These are phyloP conservation scores for Geotrupes spiniger DNA, from an alignment of 2,888 invertebrate species.

Conservation along the genomic window DNA sequence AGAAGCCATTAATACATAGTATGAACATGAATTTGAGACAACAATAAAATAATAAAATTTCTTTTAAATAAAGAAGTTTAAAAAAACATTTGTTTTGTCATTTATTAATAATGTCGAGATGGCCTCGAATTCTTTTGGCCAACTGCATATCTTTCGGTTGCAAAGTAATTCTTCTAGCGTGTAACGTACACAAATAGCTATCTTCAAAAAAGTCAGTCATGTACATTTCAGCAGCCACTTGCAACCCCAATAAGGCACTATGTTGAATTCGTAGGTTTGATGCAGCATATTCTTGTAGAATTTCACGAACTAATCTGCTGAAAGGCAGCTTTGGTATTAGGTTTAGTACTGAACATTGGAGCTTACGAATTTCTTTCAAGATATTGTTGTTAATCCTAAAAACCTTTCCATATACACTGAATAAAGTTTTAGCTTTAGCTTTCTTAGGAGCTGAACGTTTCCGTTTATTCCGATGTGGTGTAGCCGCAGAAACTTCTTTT, in stretches of 20 bases:
- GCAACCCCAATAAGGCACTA: slow-evolving; percentile 50
- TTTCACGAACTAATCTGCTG: slow-evolving; percentile 48
- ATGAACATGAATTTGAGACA: no score
- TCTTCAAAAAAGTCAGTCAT: slow-evolving; percentile 53
- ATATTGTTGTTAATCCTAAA: slow-evolving; percentile 18
- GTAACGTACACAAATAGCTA: slow-evolving; percentile 46
- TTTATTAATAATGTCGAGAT: no score
- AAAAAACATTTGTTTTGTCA: no score
- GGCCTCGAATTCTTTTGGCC: no score
- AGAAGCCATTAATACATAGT: no score
- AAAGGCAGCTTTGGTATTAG: slow-evolving; percentile 51
- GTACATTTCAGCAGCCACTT: slow-evolving; percentile 52
- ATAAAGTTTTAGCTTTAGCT: not conserved
- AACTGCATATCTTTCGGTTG: no score
- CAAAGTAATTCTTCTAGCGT: slow-evolving; percentile 51
- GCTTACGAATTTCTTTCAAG: slow-evolving; percentile 36
- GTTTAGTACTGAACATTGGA: slow-evolving; percentile 34
- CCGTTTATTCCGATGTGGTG: no score
- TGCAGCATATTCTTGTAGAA: slow-evolving; percentile 36
- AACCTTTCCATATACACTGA: slow-evolving; percentile 17
- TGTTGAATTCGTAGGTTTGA: slow-evolving; percentile 38
- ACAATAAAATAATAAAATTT: no score
- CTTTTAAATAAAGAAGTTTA: no score
- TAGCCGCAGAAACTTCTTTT: no score
- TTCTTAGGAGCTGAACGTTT: not conserved